Percentiles rank a stretch among this genome's conserved stretches.
Evolutionary conservation across 2,797 vertebrate genomes (phyloP).

Genomic region (Artibeus lituratus): DNA sequence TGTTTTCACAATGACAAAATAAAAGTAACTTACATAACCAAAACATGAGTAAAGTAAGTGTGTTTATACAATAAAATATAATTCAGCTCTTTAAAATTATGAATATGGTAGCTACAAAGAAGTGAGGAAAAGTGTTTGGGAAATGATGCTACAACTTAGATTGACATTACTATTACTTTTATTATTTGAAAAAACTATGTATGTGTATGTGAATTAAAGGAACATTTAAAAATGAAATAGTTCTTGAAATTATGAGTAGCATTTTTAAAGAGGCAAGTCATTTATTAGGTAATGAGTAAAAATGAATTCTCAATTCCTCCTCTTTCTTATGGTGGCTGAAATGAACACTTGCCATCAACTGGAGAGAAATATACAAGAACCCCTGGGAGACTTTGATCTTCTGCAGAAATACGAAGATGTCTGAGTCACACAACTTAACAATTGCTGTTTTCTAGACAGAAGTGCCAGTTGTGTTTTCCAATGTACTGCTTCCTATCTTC

Average conservation of each 20-base stretch:
- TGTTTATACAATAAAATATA: not conserved
- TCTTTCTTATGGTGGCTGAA: not conserved
- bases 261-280: not conserved
- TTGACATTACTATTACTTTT: not conserved
- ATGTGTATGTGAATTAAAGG: not conserved
- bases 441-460: not conserved
- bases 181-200: not conserved
- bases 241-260: not conserved
- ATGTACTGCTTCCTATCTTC: conserved; percentile 82
- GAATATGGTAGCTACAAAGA: not conserved
- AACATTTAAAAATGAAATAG: not conserved
- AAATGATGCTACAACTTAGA: not conserved
- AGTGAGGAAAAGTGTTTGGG: not conserved
- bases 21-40: not conserved
- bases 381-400: not conserved
- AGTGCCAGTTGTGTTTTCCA: conserved; percentile 82
- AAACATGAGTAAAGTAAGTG: not conserved
- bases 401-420: not conserved
- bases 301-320: not conserved
- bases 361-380: not conserved
- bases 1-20: not conserved
- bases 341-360: not conserved
- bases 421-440: not conserved
- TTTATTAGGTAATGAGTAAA: not conserved
- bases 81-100: not conserved